Evolutionary conservation across 1,140 invertebrate genomes (phyloP), one percentile per base, ranked within the genome.

Genomic region (Laupala kohalensis): DNA sequence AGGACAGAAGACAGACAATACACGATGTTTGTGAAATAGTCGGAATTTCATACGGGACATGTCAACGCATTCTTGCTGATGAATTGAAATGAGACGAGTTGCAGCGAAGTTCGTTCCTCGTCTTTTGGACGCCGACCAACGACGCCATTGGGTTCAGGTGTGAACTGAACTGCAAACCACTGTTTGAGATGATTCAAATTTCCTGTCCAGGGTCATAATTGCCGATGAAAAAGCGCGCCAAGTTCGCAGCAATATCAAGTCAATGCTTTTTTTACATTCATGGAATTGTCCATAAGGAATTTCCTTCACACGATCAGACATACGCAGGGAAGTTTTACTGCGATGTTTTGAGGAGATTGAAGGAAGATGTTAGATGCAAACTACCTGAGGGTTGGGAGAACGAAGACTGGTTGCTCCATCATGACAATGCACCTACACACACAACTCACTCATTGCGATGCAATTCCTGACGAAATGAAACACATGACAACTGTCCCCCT

Each of bases 1-100:
- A 65, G 23, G 4, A 65, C n/a, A 65, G 2, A 65, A n/a, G 64
- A 9, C 64, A 65, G 25, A 25, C 64, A n/a, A 65, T 65, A 19
- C 64, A 65, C 25, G 28, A 71, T 74, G 23, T 19, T 73, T 25
- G 15, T 73, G 0, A 69, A 2, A 19, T 5, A 23, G n/a, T 72
- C 1, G 9, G n/a, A 6, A 2, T 2, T 12, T n/a, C n/a, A 9
- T 5, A 65, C 4, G 64, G 2, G 9, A 65, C 64, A 2, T 65
- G 37, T 15, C 63, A 67, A 71, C 19, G 30, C 3, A 74, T 6
- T 19, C 26, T 68, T 2, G 1, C 26, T 23, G 64, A 24, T 65
- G 64, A 65, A 65, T 23, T 65, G 64, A 25, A 25, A 65, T 65
- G 64, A 53, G 4, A 53, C 37, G 4, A 53, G 19, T 53, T 53